Percentiles rank a stretch among this genome's conserved stretches.
These are phyloP conservation scores for Drosophila trichaetosa DNA, from an alignment of 2,888 invertebrate genomes.

Conservation along the genomic window DNA sequence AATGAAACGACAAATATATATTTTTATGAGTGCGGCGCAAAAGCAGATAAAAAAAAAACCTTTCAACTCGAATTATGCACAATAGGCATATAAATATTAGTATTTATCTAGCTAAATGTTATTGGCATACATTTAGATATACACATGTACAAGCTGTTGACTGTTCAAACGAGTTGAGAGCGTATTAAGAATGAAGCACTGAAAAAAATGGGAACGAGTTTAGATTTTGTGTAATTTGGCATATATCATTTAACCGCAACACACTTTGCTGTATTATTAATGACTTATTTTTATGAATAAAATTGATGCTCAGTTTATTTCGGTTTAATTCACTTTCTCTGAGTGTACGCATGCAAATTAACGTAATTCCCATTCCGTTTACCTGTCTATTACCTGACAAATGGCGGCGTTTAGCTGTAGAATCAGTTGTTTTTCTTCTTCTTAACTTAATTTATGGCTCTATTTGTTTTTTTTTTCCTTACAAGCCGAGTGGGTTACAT, in stretches of 20 bases:
- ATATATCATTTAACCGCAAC: not conserved
- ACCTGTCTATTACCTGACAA: conserved; percentile 2
- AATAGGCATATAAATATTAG: conserved; percentile 61
- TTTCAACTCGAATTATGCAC: conserved; percentile 60
- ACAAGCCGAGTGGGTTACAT: not conserved
- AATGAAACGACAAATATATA: conserved; percentile 20
- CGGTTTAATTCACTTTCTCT: not conserved
- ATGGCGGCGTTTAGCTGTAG: not conserved
- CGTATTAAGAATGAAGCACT: not conserved
- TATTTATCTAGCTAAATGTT: conserved; percentile 47
- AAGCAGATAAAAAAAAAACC: conserved; percentile 32
- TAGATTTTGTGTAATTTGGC: not conserved
- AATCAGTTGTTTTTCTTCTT: conserved; percentile 9
- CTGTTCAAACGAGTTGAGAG: conserved; percentile 2
- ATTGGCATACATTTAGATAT: conserved; percentile 38
- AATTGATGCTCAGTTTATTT: not conserved
- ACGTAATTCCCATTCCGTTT: not conserved
- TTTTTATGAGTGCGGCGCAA: conserved; percentile 23
- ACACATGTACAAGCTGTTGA: conserved; percentile 15
- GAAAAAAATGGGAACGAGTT: not conserved
- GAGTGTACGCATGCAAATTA: conserved; percentile 15
- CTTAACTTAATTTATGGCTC: conserved; percentile 17
- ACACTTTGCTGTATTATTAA: not conserved
- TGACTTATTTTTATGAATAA: not conserved
- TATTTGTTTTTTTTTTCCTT: not conserved